Evolutionary conservation across 2,888 invertebrate genomes (phyloP).

Genomic region (Volucella bombylans): DNA sequence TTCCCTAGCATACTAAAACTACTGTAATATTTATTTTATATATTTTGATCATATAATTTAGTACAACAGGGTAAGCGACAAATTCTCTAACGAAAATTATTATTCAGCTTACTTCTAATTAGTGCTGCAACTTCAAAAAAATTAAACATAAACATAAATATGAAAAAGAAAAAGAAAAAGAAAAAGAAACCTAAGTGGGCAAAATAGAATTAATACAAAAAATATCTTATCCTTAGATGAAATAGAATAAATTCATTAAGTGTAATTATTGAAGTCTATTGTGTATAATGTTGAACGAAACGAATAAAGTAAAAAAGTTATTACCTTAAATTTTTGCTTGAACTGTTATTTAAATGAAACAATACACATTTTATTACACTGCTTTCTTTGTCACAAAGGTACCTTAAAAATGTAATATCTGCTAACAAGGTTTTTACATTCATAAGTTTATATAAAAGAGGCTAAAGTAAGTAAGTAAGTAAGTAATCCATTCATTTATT

Average conservation of each 20-base stretch:
- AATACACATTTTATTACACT: background rate
- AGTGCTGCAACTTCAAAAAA: slow-evolving; percentile 26
- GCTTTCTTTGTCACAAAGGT: background rate
- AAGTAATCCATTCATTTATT: too few species aligned
- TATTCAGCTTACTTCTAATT: slow-evolving; percentile 45
- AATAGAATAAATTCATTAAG: slow-evolving; percentile 70
- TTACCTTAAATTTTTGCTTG: slow-evolving; percentile 45
- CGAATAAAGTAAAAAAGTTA: slow-evolving; percentile 71
- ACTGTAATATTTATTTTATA: slow-evolving; percentile 64
- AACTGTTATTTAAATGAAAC: background rate
- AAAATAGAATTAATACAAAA: slow-evolving; percentile 15
- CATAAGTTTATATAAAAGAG: too few species aligned
- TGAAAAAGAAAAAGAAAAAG: background rate
- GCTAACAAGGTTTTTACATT: background rate
- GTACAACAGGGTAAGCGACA: slow-evolving; percentile 41
- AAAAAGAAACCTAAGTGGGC: slow-evolving; percentile 2
- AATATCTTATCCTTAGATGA: slow-evolving; percentile 42
- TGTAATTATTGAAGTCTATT: slow-evolving; percentile 69
- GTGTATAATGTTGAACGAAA: slow-evolving; percentile 70
- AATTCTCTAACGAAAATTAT: slow-evolving; percentile 26
- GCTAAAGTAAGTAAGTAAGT: too few species aligned
- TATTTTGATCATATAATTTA: slow-evolving; percentile 47
- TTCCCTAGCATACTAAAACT: slow-evolving; percentile 47
- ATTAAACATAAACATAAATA: slow-evolving; percentile 41
- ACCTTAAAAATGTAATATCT: background rate